Evolutionary conservation across 2,113 vertebrate species (phyloP).

Genomic region (Hepsetus odoe): DNA sequence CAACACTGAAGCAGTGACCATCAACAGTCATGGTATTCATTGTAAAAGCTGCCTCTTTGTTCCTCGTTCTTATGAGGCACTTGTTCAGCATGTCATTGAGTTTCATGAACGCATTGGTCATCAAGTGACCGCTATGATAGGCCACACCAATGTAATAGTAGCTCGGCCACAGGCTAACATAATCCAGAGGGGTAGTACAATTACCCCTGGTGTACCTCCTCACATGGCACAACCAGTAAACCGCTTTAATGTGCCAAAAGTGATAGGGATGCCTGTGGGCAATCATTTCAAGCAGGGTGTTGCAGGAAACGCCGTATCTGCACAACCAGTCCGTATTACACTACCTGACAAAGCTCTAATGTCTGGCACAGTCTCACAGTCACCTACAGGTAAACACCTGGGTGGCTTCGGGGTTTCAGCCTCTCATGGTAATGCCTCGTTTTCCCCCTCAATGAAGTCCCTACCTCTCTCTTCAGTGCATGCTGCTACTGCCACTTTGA

Average conservation of each 20-base stretch:
- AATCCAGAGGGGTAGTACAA: conserved; percentile 78
- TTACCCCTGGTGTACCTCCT: conserved; percentile 76
- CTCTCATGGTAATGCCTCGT: conserved; percentile 57
- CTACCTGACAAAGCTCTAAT: conserved; percentile 75
- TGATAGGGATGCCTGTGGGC: conserved; percentile 83
- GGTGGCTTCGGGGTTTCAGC: conserved; percentile 30
- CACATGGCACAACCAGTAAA: conserved; percentile 81
- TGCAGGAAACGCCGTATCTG: conserved; percentile 68
- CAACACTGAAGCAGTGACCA: conserved; percentile 80
- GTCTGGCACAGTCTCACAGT: conserved; percentile 77
- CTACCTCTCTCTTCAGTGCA: conserved; percentile 72
- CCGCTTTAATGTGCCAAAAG: conserved; percentile 85
- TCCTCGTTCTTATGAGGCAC: conserved; percentile 92
- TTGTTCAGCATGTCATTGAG: conserved; percentile 96
- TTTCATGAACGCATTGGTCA: conserved; percentile 95
- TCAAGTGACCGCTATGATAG: conserved; percentile 97
- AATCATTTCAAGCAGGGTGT: conserved; percentile 86
- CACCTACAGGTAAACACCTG: conserved; percentile 79
- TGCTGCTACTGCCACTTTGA: conserved; percentile 63
- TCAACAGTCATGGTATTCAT: conserved; percentile 86
- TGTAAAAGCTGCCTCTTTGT: conserved; percentile 96
- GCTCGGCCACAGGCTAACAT: conserved; percentile 81
- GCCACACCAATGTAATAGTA: conserved; percentile 89
- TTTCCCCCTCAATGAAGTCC: conserved; percentile 66
- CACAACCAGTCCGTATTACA: conserved; percentile 76